Percentiles rank a stretch among this genome's conserved stretches.
These are phyloP conservation scores for Myotis vivesi DNA, from an alignment of 2,797 vertebrate species.

Conservation along the genomic window DNA sequence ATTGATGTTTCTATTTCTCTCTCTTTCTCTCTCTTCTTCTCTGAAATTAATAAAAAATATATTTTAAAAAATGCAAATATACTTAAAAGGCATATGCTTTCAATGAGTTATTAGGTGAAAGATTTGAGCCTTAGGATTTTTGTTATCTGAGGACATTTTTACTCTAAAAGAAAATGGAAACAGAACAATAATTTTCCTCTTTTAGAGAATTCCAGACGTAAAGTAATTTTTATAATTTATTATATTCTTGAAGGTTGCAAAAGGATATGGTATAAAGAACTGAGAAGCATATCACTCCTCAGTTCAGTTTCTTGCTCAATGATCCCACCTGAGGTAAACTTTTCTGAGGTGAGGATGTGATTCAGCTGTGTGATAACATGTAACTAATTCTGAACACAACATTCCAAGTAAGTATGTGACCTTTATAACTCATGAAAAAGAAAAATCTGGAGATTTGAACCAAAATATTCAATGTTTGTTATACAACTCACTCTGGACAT, in stretches of 20 bases:
- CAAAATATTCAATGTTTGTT: neutral
- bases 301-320: neutral
- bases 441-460: neutral
- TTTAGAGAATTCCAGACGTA: constrained; percentile 22
- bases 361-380: neutral
- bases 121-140: neutral
- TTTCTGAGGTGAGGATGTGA: neutral
- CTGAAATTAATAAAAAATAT: no score
- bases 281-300: neutral
- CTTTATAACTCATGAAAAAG: neutral
- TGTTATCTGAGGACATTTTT: neutral
- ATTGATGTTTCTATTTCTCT: no score
- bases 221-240: neutral
- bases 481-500: neutral
- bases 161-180: constrained; percentile 28
- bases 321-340: neutral
- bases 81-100: neutral
- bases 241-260: neutral
- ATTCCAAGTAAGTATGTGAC: neutral
- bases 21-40: no score
- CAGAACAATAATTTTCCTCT: neutral
- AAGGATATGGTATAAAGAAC: neutral
- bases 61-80: neutral
- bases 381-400: neutral
- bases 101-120: constrained; percentile 30